Evolutionary conservation across 2,888 invertebrate genomes (phyloP), one percentile per base, ranked within the genome.

Genomic region (Rotaria macrura): DNA sequence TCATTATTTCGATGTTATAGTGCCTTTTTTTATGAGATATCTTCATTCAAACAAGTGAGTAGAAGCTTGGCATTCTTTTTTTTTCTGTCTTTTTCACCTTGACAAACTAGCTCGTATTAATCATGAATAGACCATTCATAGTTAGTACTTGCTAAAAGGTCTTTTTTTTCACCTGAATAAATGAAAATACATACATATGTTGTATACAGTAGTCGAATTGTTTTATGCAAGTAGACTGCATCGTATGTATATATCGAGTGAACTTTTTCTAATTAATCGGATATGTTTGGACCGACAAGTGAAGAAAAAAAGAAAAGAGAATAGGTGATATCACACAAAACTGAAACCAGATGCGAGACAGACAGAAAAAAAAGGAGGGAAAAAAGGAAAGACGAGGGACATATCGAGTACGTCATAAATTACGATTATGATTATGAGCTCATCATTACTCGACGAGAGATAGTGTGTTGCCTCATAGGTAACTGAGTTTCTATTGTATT

Each of bases 391-490:
- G 65, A 34, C 65, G 17, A 65, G 65, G 65, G 65, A 65, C 65
- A 34, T 65, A 65, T 65, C 65, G 65, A 65, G 65, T 20, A 29
- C 65, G 65, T 65, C 65, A 65, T 65, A 65, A 65, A 65, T 65
- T 65, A 65, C 65, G 65, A 65, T 65, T 65, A 65, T 34, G 65
- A 65, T 65, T 65, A 65, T 65, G 65, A 65, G 65, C 65, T 65
- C 65, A 65, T 65, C 65, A 65, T 65, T 65, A 65, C 29, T 65
- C 34, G 65, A 34, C 65, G 65, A 14, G 65, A 65, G 34, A 34
- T 65, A 25, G 65, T 65, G 34, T 25, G 20, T n/a, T n/a, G n/a
- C n/a, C n/a, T n/a, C 47, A 14, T 34, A 65, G 65, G 34, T 65
- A 65, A 34, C 14, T 65, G 29, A 17, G 38, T 65, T 34, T 10